Conservation (phyloP, 2,797 vertebrate species). For the Anguilla obscura region DNA sequence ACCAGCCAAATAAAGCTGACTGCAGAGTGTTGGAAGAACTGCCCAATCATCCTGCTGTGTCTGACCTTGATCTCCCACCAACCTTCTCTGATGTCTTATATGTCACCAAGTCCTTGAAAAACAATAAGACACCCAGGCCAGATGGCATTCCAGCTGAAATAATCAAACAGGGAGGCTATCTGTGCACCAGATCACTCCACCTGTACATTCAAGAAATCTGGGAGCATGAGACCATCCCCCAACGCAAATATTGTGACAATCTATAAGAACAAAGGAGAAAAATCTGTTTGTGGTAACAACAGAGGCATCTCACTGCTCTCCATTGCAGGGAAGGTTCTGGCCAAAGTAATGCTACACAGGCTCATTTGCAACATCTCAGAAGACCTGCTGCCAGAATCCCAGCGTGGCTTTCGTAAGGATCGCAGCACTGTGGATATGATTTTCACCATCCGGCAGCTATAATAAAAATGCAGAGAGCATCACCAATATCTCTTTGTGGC, state of each 20-base stretch:
- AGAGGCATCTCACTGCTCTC: background rate
- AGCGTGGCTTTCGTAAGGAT: too few relatives aligned
- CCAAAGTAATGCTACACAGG: too few relatives aligned
- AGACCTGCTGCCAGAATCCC: too few relatives aligned
- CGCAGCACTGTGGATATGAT: background rate
- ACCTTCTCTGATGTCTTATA: background rate
- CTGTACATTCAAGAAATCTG: background rate
- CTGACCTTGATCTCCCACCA: background rate
- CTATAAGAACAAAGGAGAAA: background rate
- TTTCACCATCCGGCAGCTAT: background rate
- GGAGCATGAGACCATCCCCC: background rate
- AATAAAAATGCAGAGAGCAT: background rate
- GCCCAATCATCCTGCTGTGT: background rate
- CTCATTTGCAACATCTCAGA: too few relatives aligned
- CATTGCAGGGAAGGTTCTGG: background rate
- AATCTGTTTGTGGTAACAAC: background rate
- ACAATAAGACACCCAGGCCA: background rate
- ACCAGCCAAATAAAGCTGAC: background rate
- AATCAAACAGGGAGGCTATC: background rate
- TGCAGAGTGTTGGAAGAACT: background rate
- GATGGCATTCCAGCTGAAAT: background rate
- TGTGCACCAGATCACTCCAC: background rate
- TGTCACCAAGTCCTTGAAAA: background rate
- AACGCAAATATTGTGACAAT: background rate
- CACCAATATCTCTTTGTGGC: background rate